phyloP scores from a whole-genome alignment of 2,888 invertebrate genomes.

The Drosophila limbata region DNA sequence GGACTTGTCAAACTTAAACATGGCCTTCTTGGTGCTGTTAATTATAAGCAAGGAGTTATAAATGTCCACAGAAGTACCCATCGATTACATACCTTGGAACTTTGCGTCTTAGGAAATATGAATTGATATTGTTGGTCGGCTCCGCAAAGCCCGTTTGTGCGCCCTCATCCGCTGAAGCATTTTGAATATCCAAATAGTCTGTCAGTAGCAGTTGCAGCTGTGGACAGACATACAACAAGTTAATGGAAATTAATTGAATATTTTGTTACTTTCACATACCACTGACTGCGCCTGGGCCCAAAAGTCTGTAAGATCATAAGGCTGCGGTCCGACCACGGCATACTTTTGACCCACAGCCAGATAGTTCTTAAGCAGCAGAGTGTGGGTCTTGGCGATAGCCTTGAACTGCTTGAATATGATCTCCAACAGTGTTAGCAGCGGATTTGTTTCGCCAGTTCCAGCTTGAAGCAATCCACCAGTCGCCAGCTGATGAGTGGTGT shows the following conservation, averaged over 20 bases:
- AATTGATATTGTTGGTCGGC: slow-evolving; percentile 86
- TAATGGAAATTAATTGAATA: background rate
- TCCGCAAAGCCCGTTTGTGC: slow-evolving; percentile 85
- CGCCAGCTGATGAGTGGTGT: slow-evolving; percentile 91
- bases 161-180: slow-evolving; percentile 88
- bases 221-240: slow-evolving; percentile 48
- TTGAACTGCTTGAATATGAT: slow-evolving; percentile 93
- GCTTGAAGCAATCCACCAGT: slow-evolving; percentile 73
- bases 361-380: slow-evolving; percentile 88
- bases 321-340: slow-evolving; percentile 84
- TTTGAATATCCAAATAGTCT: slow-evolving; percentile 95
- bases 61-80: background rate
- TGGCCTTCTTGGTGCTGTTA: slow-evolving; percentile 86
- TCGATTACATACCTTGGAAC: slow-evolving; percentile 77
- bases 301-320: slow-evolving; percentile 91
- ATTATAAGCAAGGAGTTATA: slow-evolving; percentile 23
- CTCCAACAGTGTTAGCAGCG: slow-evolving; percentile 88
- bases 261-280: slow-evolving; percentile 86
- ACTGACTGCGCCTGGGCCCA: slow-evolving; percentile 96
- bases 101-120: slow-evolving; percentile 84
- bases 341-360: slow-evolving; percentile 88
- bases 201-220: slow-evolving; percentile 93
- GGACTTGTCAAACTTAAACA: slow-evolving; percentile 91
- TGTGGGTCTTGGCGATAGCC: slow-evolving; percentile 92
- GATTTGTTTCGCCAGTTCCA: slow-evolving; percentile 77